phyloP scores from a whole-genome alignment of 2,888 invertebrate species.

The Ectobius pallidus region DNA sequence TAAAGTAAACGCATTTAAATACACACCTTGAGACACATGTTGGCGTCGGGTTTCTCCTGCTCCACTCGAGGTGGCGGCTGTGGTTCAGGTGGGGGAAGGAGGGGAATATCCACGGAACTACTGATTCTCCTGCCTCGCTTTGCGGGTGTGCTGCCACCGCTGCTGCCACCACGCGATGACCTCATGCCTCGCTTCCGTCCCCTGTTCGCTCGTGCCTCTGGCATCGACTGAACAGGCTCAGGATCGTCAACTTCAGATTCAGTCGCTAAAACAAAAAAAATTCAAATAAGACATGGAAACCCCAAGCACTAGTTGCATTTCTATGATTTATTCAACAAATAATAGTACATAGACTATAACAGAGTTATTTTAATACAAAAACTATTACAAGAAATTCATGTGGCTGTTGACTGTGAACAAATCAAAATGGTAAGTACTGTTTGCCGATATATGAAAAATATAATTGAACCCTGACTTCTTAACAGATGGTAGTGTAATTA shows the following conservation, averaged over 20 bases:
- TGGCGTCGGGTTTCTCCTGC: constrained; percentile 79
- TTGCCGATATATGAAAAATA: too few relatives aligned
- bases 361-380: too few relatives aligned
- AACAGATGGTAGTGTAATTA: too few relatives aligned
- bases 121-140: constrained; percentile 55
- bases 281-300: too few relatives aligned
- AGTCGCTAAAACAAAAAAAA: constrained; percentile 38
- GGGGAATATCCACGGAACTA: constrained; percentile 56
- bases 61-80: constrained; percentile 51
- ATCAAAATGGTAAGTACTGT: too few relatives aligned
- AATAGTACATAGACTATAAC: too few relatives aligned
- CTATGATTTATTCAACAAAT: too few relatives aligned
- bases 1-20: too few relatives aligned
- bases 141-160: constrained; percentile 46
- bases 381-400: too few relatives aligned
- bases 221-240: constrained; percentile 47
- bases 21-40: constrained; percentile 78
- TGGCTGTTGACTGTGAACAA: too few relatives aligned
- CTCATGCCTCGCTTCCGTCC: constrained; percentile 46
- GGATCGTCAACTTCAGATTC: constrained; percentile 51
- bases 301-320: too few relatives aligned
- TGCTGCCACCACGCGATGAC: constrained; percentile 46
- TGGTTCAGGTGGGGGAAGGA: constrained; percentile 55
- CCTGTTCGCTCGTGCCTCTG: constrained; percentile 49
- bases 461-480: too few relatives aligned